Conservation (phyloP, 2,797 vertebrate species). For the Bradypodion ventrale region DNA sequence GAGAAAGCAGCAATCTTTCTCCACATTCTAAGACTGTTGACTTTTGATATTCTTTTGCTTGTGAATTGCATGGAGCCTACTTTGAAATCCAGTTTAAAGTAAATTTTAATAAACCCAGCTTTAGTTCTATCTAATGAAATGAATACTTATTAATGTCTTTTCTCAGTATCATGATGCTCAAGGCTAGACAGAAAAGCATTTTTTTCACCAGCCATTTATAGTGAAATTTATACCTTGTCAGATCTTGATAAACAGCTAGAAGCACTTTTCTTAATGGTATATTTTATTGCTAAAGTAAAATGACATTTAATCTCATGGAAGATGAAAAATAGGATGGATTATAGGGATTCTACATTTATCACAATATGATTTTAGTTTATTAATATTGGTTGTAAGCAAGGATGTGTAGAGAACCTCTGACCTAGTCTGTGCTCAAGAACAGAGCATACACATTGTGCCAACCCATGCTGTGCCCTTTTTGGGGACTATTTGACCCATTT, state of each 20-base stretch:
- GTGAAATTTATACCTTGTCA: neutral
- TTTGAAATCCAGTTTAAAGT: neutral
- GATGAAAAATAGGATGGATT: slow-evolving; percentile 4
- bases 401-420: too few species aligned
- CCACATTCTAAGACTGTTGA: neutral
- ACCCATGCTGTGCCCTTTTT: too few species aligned
- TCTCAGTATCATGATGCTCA: slow-evolving; percentile 6
- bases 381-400: too few species aligned
- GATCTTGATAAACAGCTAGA: neutral
- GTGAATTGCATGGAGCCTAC: neutral
- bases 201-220: neutral
- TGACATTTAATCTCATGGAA: neutral
- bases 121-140: slow-evolving; percentile 17
- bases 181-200: slow-evolving; percentile 1
- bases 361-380: neutral
- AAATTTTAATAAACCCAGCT: slow-evolving; percentile 13
- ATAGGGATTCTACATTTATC: neutral
- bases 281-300: slow-evolving; percentile 13
- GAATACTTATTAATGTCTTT: neutral
- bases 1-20: neutral
- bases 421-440: too few species aligned
- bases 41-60: slow-evolving; percentile 23
- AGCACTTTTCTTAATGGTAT: neutral
- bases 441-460: too few species aligned
- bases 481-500: too few species aligned